These are phyloP conservation scores for Pseudonaja textilis DNA, from an alignment of 2,113 vertebrate genomes.

Conservation along the genomic window DNA sequence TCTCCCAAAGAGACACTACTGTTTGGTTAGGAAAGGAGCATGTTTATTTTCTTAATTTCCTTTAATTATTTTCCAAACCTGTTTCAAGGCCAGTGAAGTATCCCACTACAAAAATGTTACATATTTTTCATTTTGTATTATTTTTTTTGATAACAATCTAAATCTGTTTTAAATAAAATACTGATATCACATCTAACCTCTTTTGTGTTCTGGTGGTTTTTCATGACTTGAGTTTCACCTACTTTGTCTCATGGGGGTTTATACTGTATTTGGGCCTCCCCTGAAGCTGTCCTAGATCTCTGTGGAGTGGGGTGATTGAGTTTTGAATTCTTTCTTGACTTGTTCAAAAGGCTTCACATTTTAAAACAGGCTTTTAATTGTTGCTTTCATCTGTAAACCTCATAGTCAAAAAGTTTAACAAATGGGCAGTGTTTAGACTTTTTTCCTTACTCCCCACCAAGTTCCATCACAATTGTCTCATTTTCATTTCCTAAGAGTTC, in stretches of 20 bases:
- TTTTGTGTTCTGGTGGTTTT: neutral
- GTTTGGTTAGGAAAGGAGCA: neutral
- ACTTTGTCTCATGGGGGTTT: neutral
- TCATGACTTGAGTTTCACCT: neutral
- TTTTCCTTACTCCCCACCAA: neutral
- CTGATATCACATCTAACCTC: neutral
- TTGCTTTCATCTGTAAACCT: neutral
- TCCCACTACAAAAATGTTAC: neutral
- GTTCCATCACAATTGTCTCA: neutral
- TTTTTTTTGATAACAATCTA: neutral
- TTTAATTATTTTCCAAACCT: neutral
- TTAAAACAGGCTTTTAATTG: neutral
- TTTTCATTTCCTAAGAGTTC: neutral
- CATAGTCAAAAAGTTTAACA: neutral
- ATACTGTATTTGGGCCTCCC: neutral
- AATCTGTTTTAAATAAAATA: neutral
- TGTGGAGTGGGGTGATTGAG: neutral
- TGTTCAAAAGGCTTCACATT: neutral
- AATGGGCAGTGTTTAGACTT: neutral
- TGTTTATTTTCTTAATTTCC: neutral
- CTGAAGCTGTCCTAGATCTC: neutral
- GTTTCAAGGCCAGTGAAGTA: neutral
- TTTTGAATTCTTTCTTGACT: neutral
- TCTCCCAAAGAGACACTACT: neutral
- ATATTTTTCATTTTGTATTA: neutral